phyloP scores from a whole-genome alignment of 2,797 vertebrate species.

The Cynopterus sphinx region DNA sequence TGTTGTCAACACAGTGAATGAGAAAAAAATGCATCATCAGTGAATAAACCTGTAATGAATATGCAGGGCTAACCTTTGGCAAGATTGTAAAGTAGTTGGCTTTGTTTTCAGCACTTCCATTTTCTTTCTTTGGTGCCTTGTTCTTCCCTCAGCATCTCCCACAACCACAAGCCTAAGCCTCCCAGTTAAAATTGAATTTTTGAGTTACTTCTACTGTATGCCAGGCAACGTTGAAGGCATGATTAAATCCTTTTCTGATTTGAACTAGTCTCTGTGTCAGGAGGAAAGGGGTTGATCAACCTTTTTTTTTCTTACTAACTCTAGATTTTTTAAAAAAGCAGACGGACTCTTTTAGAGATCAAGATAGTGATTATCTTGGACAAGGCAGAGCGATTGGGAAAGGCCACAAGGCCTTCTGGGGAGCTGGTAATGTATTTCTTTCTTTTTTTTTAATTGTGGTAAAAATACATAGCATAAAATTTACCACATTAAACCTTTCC shows the following conservation, averaged over 20 bases:
- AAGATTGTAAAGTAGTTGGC: conserved; percentile 33
- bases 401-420: background rate
- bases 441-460: background rate
- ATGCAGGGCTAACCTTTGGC: conserved; percentile 17
- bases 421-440: background rate
- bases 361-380: background rate
- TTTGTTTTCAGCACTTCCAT: conserved; percentile 5
- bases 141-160: background rate
- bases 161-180: background rate
- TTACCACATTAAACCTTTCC: background rate
- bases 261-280: background rate
- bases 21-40: background rate
- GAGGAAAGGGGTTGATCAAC: background rate
- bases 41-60: conserved; percentile 58
- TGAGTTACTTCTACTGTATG: background rate
- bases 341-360: conserved; percentile 1
- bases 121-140: background rate
- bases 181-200: background rate
- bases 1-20: conserved; percentile 61
- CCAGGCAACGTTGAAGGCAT: background rate
- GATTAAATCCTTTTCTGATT: conserved; percentile 1
- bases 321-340: background rate
- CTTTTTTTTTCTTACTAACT: background rate
- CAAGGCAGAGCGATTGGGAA: background rate
- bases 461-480: background rate